Evolutionary conservation across 2,888 invertebrate species (phyloP), one percentile per base, ranked within the genome.

Genomic region (Drosophila sordidula): DNA sequence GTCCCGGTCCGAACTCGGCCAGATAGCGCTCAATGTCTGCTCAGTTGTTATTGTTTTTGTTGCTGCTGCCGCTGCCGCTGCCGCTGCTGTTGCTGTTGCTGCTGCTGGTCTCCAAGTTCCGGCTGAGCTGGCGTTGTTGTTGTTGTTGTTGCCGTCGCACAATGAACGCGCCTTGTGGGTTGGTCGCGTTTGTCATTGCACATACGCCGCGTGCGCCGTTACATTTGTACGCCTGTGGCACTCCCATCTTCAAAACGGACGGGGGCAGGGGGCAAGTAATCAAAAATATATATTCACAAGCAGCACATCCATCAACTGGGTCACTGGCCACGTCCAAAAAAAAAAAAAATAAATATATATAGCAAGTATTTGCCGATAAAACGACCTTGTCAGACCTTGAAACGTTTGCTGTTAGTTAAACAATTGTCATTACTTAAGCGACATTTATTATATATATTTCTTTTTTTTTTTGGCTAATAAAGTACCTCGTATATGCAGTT

Each of bases 341-440:
- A 38, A 42, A 12, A 41, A 49, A 54, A 46, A 4, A 9, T 1
- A 3, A 1, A 8, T 14, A n/a, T 22, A 45, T 38, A 54, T 50
- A 51, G 61, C 36, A 54, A 58, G 44, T 78, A 62, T 47, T 49
- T 54, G 14, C 11, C 46, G 47, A 47, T 58, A 25, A 8, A 72
- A 75, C 87, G 91, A 91, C 91, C 91, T 91, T 91, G 90, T 55
- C 67, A 85, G 90, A 91, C 91, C 91, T 91, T 91, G 91, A 90
- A 80, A 56, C 51, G 47, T 57, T 66, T 38, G 47, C 57, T 59
- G 80, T 71, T 75, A 45, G 62, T 49, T 32, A 46, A 71, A 46
- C 38, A 49, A 56, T 63, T 73, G 41, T 50, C 51, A 18, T 38
- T 59, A 39, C 45, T 50, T 26, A 32, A 42, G 54, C 49, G 49